A percentile compares a stretch with the other conserved stretches of the same genome.
phyloP scores from a whole-genome alignment of 2,888 invertebrate species.

The Drosophila barbarae region DNA sequence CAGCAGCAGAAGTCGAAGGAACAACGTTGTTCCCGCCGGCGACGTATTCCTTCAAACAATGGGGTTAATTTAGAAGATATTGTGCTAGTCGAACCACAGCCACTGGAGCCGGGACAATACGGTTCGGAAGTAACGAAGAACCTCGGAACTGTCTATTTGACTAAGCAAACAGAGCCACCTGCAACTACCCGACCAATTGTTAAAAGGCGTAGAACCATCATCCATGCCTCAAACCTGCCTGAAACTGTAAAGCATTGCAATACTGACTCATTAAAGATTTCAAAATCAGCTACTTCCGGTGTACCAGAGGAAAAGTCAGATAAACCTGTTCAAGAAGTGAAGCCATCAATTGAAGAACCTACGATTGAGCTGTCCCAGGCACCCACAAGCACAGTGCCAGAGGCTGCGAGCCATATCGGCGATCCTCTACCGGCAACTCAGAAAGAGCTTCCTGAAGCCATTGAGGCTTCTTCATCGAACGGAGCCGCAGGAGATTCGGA shows the following conservation, averaged over 20 bases:
- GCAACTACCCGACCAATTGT: constrained; percentile 69
- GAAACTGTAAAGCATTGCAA: constrained; percentile 6
- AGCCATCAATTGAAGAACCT: constrained; percentile 1
- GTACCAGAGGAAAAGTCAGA: not conserved
- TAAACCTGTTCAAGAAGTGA: not conserved
- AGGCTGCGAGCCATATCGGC: constrained; percentile 10
- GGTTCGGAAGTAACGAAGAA: not conserved
- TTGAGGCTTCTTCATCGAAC: constrained; percentile 12
- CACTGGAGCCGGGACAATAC: constrained; percentile 19
- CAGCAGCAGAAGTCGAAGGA: constrained; percentile 67
- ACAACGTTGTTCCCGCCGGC: constrained; percentile 50
- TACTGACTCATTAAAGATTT: constrained; percentile 13
- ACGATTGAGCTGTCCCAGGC: constrained; percentile 40
- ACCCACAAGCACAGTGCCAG: constrained; percentile 46
- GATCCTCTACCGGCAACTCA: constrained; percentile 7
- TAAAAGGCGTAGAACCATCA: constrained; percentile 69
- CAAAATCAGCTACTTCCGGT: not conserved
- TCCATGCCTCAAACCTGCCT: constrained; percentile 49
- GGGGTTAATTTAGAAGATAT: constrained; percentile 73
- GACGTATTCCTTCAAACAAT: constrained; percentile 56
- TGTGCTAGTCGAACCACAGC: constrained; percentile 71
- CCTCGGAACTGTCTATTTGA: not conserved
- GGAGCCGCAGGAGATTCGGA: constrained; percentile 1
- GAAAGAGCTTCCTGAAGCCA: not conserved
- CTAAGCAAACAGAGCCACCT: constrained; percentile 14